Conservation (phyloP, 2,113 vertebrate species). For the Cranoglanis bouderius region DNA sequence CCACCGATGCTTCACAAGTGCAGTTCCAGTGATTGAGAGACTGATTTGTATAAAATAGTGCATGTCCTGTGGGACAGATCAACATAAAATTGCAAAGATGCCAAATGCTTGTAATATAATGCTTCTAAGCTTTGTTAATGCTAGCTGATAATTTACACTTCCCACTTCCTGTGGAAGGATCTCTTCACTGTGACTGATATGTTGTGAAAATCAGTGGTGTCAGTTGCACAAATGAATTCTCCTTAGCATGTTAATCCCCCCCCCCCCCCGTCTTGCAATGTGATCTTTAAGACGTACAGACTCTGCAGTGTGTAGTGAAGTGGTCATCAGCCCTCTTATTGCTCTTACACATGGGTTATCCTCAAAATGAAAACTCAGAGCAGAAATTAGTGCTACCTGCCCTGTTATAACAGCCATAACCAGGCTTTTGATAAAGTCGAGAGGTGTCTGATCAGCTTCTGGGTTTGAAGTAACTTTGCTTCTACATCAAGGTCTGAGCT, state of each 20-base stretch:
- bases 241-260: constrained; percentile 15
- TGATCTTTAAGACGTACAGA: neutral
- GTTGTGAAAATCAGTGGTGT: constrained; percentile 64
- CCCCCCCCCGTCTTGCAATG: neutral
- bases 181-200: constrained; percentile 59
- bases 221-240: constrained; percentile 68
- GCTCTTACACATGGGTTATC: constrained; percentile 39
- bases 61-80: neutral
- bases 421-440: constrained; percentile 39
- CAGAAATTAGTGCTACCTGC: constrained; percentile 40
- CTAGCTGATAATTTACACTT: neutral
- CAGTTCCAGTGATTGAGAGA: constrained; percentile 39
- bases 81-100: neutral
- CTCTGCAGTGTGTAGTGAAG: neutral
- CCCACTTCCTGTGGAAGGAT: neutral
- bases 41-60: neutral
- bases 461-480: neutral
- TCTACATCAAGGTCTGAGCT: constrained; percentile 1
- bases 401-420: neutral
- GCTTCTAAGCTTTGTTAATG: neutral
- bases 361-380: constrained; percentile 53
- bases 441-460: neutral
- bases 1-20: constrained; percentile 46
- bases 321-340: constrained; percentile 14
- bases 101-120: neutral